Base-by-base conservation (phyloP, 2,888 invertebrate genomes). In the Dyspetes luteomarginatus region DNA sequence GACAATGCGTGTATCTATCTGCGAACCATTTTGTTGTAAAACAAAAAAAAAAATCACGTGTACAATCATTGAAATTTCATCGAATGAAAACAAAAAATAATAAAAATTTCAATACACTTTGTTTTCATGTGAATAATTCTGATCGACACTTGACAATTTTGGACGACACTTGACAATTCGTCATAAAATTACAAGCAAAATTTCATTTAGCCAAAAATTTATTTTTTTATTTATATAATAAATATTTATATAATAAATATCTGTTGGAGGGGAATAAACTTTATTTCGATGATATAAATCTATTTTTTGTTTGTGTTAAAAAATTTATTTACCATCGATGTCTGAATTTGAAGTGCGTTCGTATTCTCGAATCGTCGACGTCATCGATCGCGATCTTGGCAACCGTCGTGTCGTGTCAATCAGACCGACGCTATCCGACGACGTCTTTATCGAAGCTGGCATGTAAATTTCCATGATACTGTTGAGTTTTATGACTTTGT, bases 401-500 rank as follows among this genome's bases (percentile, higher is more conserved):
- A 81, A 77, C 56, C 84, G 84, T 41, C 75, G 78, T 12, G 81
- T 65, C 36, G 78, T 56, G 26, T 83, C 81, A 24, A 65, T 50
- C n/a, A 5, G 15, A 0, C 67, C 65, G 28, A 80, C 64, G 52
- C 78, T 83, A 19, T 77, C 82, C 52, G 73, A 72, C 52, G 79
- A 82, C 1, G 82, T 82, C 62, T 83, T 86, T 4, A 85, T 81
- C 5, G 84, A 84, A 24, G 84, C 75, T 0, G 90, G 90, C 78
- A 83, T 87, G 72, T 87, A 86, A 43, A 81, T 84, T 72, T 88
- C 86, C 55, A 90, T 87, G 52, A 88, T 79, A 26, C 73, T 84
- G 64, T 89, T 90, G 48, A 89, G 82, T 45, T 89, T 85, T 26
- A 84, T 79, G 69, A 90, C 86, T 86, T 89, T 90, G 58, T 36